Conservation (phyloP, 2,113 vertebrate genomes). For the Heterotis niloticus region DNA sequence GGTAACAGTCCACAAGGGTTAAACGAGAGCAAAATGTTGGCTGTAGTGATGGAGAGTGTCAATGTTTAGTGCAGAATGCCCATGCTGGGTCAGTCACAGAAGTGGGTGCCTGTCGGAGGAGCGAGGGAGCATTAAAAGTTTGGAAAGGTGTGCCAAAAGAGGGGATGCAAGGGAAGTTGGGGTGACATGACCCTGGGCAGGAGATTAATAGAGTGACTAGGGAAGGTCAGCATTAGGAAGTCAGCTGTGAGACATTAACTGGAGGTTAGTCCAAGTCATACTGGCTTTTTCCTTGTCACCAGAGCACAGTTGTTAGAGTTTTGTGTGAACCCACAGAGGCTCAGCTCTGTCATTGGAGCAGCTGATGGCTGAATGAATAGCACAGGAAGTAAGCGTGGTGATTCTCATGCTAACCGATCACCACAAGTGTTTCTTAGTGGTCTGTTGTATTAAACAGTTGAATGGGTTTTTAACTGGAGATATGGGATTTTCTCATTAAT, state of each 20-base stretch:
- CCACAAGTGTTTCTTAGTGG: background rate
- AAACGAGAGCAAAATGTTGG: too few relatives aligned
- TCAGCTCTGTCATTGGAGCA: too few relatives aligned
- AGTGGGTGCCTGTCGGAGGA: background rate
- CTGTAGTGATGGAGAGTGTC: too few relatives aligned
- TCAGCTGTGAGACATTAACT: too few relatives aligned
- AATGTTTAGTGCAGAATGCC: too few relatives aligned
- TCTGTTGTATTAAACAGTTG: background rate
- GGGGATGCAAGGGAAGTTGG: slow-evolving; percentile 24
- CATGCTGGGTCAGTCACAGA: slow-evolving; percentile 19
- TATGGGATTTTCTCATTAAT: background rate
- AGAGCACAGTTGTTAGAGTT: too few relatives aligned
- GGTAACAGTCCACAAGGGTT: background rate
- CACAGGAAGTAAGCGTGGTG: too few relatives aligned
- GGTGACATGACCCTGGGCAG: background rate
- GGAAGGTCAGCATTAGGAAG: background rate
- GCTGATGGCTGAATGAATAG: too few relatives aligned
- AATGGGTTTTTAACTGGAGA: background rate
- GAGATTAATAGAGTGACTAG: background rate
- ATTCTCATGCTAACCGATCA: too few relatives aligned
- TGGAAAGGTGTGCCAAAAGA: slow-evolving; percentile 15
- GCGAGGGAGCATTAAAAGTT: background rate
- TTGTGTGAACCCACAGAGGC: too few relatives aligned
- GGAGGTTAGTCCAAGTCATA: too few relatives aligned
- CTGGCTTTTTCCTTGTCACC: too few relatives aligned